Evolutionary conservation across 2,888 invertebrate species (phyloP).

Genomic region (Drosophila anceps): DNA sequence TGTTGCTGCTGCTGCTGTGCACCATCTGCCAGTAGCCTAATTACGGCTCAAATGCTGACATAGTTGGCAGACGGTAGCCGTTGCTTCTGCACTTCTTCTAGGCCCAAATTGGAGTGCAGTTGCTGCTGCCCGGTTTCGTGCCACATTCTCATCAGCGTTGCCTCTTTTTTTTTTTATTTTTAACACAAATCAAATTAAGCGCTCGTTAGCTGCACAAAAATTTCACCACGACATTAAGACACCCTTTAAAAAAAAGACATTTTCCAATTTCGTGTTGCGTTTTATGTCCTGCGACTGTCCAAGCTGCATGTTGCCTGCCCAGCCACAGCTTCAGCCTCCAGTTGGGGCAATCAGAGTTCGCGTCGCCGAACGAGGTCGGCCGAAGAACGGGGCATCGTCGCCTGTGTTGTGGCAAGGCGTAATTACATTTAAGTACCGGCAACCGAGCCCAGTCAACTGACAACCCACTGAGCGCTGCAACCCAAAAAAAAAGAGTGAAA

Average conservation of each 20-base stretch:
- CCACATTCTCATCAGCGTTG: slow-evolving; percentile 64
- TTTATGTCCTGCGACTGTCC: slow-evolving; percentile 44
- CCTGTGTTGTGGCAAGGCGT: slow-evolving; percentile 53
- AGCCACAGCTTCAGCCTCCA: background rate
- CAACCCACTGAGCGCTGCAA: slow-evolving; percentile 50
- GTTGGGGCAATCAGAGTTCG: slow-evolving; percentile 56
- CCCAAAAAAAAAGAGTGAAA: slow-evolving; percentile 5
- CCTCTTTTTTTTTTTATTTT: slow-evolving; percentile 21
- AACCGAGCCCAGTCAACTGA: slow-evolving; percentile 55
- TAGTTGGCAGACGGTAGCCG: slow-evolving; percentile 60
- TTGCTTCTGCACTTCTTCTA: slow-evolving; percentile 54
- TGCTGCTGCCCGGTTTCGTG: slow-evolving; percentile 50
- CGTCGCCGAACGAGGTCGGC: slow-evolving; percentile 72
- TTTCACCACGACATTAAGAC: slow-evolving; percentile 66
- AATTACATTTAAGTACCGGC: slow-evolving; percentile 77
- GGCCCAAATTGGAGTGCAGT: slow-evolving; percentile 38
- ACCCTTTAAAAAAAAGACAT: slow-evolving; percentile 29
- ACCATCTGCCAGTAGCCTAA: slow-evolving; percentile 72
- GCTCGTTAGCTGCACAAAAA: slow-evolving; percentile 63
- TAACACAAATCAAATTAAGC: slow-evolving; percentile 73
- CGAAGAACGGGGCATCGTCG: slow-evolving; percentile 32
- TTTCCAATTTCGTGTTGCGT: slow-evolving; percentile 19
- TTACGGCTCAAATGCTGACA: slow-evolving; percentile 76
- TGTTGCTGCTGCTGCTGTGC: slow-evolving; percentile 15
- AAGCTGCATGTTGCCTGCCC: slow-evolving; percentile 8